Conservation (phyloP, 2,797 vertebrate genomes). For the Gadopsis bispinosus region DNA sequence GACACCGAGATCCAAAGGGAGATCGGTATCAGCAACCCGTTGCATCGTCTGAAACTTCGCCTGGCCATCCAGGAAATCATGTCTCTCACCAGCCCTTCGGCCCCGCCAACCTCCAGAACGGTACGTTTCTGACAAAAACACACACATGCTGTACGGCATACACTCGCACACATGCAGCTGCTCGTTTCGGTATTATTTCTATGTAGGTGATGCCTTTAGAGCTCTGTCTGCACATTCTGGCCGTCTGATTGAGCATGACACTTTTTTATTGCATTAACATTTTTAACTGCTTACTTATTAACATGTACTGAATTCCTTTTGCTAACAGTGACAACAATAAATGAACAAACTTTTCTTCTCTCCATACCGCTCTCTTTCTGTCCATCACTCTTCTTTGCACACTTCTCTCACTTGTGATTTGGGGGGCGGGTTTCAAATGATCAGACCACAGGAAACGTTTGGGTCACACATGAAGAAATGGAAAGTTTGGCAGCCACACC, state of each 20-base stretch:
- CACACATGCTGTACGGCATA: not conserved
- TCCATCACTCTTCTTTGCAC: constrained; percentile 40
- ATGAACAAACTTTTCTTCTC: constrained; percentile 78
- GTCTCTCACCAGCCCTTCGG: constrained; percentile 96
- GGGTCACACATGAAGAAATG: constrained; percentile 99
- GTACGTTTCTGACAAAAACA: constrained; percentile 72
- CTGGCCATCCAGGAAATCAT: constrained; percentile 98
- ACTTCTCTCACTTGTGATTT: constrained; percentile 63
- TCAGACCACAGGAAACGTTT: constrained; percentile 99
- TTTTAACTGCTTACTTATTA: constrained; percentile 27
- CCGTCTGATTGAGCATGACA: constrained; percentile 49
- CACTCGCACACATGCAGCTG: not conserved
- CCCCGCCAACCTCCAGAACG: constrained; percentile 96
- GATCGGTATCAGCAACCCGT: constrained; percentile 96
- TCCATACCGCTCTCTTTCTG: constrained; percentile 77
- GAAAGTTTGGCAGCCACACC: constrained; percentile 95
- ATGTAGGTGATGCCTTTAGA: not conserved
- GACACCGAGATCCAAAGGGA: constrained; percentile 98
- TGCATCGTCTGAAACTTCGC: constrained; percentile 94
- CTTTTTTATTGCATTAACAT: constrained; percentile 36
- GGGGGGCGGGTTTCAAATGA: constrained; percentile 63
- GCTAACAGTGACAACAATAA: constrained; percentile 49
- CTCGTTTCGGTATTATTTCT: too few species aligned
- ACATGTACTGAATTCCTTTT: constrained; percentile 52
- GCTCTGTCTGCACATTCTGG: not conserved